Evolutionary conservation across 2,113 vertebrate genomes (phyloP), one percentile per base, ranked within the genome.

Genomic region (Cynoglossus semilaevis): DNA sequence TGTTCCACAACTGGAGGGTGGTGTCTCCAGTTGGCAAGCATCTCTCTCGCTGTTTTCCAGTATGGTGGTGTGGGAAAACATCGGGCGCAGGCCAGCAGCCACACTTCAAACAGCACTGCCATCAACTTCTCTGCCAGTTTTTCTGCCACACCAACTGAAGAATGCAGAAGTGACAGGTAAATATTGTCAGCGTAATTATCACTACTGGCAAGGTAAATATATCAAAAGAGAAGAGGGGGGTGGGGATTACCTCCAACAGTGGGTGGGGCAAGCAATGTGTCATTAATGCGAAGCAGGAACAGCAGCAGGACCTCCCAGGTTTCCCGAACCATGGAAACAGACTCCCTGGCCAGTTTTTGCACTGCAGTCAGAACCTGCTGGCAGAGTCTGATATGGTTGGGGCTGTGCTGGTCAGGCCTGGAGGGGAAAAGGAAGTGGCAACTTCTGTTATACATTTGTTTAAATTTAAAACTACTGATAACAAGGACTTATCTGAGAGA

Each of bases 11-110:
- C 95, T 29, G 95, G 95, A 4, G 95, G 93, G 80, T 97, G 96
- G 83, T 98, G 95, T 80, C 96, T 90, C 96, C 96, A 98, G 83
- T 97, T 97, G 65, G 94, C 95, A 82, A 98, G 90, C 96, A 98
- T 97, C 85, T 98, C 95, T 77, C 93, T 92, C 58, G 95, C 95
- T 5, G 95, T 98, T 84, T 97, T 96, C 96, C 96, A 98, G 47
- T 97, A 97, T 0, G 96, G 96, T 6, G 96, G 96, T 2, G 96
- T 96, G 43, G 96, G 96, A 64, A 97, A 98, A 86, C 94, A 98
- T 66, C 95, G 91, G 0, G 92, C 91, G 36, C 95, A 98, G 15
- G 95, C 94, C 1, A 97, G 88, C 36, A 98, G 82, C 96, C 96
- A 98, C 70, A 97, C 96, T 84, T 98, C 96, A 77, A 98, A 96